Conservation (phyloP, 1,140 invertebrate genomes). For the Bombyx mori region DNA sequence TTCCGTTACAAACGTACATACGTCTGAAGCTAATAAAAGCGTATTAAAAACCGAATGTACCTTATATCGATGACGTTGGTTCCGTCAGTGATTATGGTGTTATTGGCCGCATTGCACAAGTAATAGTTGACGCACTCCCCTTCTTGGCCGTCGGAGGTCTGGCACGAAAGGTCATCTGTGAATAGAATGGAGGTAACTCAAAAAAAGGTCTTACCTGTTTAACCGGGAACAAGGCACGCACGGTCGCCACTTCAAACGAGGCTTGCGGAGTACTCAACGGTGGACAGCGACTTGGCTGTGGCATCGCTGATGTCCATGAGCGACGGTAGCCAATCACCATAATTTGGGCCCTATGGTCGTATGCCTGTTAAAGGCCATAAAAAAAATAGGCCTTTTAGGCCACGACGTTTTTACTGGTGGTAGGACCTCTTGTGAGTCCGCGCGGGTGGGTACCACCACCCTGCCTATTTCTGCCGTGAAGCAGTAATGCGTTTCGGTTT, state of each 20-base stretch:
- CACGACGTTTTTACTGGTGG: not conserved
- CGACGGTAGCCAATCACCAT: too few relatives aligned
- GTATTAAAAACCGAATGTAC: slow-evolving; percentile 13
- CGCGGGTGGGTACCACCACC: too few relatives aligned
- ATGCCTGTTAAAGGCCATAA: too few relatives aligned
- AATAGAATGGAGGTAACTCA: not conserved
- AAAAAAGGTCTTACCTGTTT: not conserved
- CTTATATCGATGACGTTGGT: slow-evolving; percentile 82
- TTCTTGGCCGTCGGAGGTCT: slow-evolving; percentile 21
- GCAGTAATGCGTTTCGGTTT: too few relatives aligned
- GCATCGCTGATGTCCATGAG: not conserved
- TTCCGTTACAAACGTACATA: too few relatives aligned
- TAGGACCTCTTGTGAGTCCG: too few relatives aligned
- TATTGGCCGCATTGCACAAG: slow-evolving; percentile 71
- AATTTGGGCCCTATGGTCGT: too few relatives aligned
- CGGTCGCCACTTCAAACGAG: not conserved
- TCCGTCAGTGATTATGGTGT: slow-evolving; percentile 78
- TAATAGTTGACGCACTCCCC: slow-evolving; percentile 74
- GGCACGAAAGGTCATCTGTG: slow-evolving; percentile 23
- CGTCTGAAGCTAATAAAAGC: too few relatives aligned
- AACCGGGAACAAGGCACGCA: not conserved
- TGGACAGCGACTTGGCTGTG: not conserved
- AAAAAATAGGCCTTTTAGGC: too few relatives aligned
- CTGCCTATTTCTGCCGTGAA: too few relatives aligned
- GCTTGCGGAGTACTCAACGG: too few relatives aligned